phyloP scores from a whole-genome alignment of 2,888 invertebrate genomes.

The Caenorhabditis sp. region DNA sequence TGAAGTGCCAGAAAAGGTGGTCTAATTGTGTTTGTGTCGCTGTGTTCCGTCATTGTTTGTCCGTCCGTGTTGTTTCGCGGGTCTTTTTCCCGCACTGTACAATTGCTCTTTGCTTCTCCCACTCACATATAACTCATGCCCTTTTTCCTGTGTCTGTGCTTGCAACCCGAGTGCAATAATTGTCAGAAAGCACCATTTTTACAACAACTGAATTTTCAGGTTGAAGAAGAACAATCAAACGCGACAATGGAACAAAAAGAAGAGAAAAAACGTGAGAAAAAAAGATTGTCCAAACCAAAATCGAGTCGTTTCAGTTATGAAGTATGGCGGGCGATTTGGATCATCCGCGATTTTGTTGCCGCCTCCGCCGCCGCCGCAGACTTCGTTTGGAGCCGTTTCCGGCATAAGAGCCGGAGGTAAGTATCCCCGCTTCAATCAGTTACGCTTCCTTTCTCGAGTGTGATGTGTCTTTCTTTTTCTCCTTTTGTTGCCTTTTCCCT shows the following conservation, averaged over 20 bases:
- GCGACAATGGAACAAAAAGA: slow-evolving; percentile 45
- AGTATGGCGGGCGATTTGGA: slow-evolving; percentile 20
- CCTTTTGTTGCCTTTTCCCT: slow-evolving; percentile 11
- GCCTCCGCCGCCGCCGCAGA: slow-evolving; percentile 51
- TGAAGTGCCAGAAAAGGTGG: slow-evolving; percentile 43
- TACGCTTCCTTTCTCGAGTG: background rate
- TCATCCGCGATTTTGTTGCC: slow-evolving; percentile 20
- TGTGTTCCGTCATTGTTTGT: slow-evolving; percentile 39
- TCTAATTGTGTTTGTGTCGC: slow-evolving; percentile 13
- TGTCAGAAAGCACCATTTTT: background rate
- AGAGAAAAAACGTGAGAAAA: slow-evolving; percentile 37
- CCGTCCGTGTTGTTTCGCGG: slow-evolving; percentile 30
- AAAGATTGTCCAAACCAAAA: no score
- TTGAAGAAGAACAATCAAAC: slow-evolving; percentile 1
- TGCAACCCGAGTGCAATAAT: slow-evolving; percentile 33
- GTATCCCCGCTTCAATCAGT: no score
- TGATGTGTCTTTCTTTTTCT: background rate
- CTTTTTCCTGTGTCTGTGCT: slow-evolving; percentile 19
- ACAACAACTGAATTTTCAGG: slow-evolving; percentile 5
- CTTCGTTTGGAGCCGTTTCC: slow-evolving; percentile 45
- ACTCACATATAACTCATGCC: slow-evolving; percentile 7
- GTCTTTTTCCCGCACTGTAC: slow-evolving; percentile 30
- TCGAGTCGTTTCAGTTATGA: background rate
- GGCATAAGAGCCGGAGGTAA: slow-evolving; percentile 38
- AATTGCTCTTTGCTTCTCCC: slow-evolving; percentile 35